Percentiles rank a stretch among this genome's conserved stretches.
Evolutionary conservation across 2,113 vertebrate genomes (phyloP).

Genomic region (Chionomys nivalis): DNA sequence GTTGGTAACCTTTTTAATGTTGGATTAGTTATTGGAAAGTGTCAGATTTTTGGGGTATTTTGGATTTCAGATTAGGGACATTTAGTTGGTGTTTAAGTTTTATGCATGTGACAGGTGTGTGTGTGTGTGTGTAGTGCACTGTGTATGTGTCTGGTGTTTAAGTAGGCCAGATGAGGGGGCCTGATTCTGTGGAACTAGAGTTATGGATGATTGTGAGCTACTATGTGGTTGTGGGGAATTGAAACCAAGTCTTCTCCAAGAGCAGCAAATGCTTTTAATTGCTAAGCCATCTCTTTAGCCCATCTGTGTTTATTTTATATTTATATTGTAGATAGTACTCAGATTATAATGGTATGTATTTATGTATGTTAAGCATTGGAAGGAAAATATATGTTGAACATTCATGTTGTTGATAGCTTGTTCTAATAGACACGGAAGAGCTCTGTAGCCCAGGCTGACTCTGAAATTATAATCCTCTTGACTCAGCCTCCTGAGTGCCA

Average conservation of each 20-base stretch:
- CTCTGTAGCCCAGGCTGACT: neutral
- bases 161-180: neutral
- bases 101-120: neutral
- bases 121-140: neutral
- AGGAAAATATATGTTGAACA: neutral
- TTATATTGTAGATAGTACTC: neutral
- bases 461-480: neutral
- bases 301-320: slow-evolving; percentile 12
- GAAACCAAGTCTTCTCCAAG: neutral
- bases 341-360: neutral
- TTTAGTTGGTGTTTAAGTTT: neutral
- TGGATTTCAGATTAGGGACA: neutral
- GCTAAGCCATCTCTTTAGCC: neutral
- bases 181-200: neutral
- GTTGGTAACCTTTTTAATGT: neutral
- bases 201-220: neutral
- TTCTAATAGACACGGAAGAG: neutral
- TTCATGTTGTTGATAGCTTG: neutral
- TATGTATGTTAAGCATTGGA: slow-evolving; percentile 23
- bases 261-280: neutral
- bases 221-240: neutral
- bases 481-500: neutral
- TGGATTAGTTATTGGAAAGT: neutral
- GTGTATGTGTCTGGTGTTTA: neutral
- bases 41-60: neutral